Evolutionary conservation across 2,797 vertebrate species (phyloP), one percentile per base, ranked within the genome.

Genomic region (Tenualosa ilisha): DNA sequence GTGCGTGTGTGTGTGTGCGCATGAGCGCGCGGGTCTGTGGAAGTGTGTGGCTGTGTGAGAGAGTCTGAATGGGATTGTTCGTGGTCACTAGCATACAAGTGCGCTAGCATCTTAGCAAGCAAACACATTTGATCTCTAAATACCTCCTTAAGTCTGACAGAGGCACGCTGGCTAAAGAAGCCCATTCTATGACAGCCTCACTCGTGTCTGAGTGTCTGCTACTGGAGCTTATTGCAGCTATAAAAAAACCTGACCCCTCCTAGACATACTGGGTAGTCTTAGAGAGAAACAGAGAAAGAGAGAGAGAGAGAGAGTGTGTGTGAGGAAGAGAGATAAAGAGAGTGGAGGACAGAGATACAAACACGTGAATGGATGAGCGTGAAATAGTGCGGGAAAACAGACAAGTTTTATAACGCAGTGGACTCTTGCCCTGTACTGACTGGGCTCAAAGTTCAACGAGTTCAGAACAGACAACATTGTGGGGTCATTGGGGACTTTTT

Each of bases 401-500:
- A 79, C 37, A 22, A 22, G 72, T 46, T 79, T 22, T 79, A 79
- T 79, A 79, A 79, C 72, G 17, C 72, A 46, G 40, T 79, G 72
- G 72, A 79, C 72, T 79, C 72, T 46, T 43, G 72, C 72, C 72
- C 26, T 22, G 72, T 20, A 9, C 72, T 79, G 37, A 40, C 68
- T 75, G 6, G 17, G 72, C 72, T 79, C 72, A 79, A 79, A 46
- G 72, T 79, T 79, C 72, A 79, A 2, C 26, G 17, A 46, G 72
- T 79, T 79, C 72, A 79, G 40, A 22, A 79, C 9, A 79, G 72
- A 79, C 72, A 79, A n/a, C 72, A 79, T 79, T 79, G 5, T n/a
- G 3, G 20, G 72, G 37, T 79, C 72, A 46, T 79, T 4, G 20
- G 72, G 72, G 72, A 31, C 31, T 31, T 31, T 31, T 37, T 37